phyloP scores from a whole-genome alignment of 2,797 vertebrate species.

The Fringilla coelebs region DNA sequence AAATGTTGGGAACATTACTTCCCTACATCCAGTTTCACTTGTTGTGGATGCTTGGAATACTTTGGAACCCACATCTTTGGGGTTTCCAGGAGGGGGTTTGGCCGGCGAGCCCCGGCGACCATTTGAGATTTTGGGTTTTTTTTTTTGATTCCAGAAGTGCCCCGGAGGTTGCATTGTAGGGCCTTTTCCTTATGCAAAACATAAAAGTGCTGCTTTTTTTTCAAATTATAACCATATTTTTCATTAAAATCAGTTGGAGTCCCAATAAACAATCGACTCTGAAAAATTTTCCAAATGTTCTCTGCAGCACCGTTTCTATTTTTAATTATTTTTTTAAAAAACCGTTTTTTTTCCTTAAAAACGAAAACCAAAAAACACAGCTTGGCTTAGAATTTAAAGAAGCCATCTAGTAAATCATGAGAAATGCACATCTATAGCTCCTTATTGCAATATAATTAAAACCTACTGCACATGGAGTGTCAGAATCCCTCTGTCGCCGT shows the following conservation, averaged over 20 bases:
- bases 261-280: conserved; percentile 69
- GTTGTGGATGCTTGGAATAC: conserved; percentile 71
- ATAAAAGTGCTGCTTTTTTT: conserved; percentile 66
- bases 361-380: neutral
- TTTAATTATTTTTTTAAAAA: conserved; percentile 60
- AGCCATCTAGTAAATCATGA: conserved; percentile 32
- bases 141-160: conserved; percentile 2
- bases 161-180: conserved; percentile 63
- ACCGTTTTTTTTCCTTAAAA: neutral
- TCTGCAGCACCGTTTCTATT: conserved; percentile 55
- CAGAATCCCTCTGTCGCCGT: neutral
- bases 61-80: conserved; percentile 75
- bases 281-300: conserved; percentile 55
- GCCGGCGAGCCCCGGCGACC: conserved; percentile 28
- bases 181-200: conserved; percentile 70
- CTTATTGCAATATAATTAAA: conserved; percentile 61
- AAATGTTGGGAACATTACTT: conserved; percentile 69
- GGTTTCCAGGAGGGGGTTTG: conserved; percentile 50
- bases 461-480: neutral
- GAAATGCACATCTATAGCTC: neutral
- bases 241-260: conserved; percentile 74
- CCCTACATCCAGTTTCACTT: conserved; percentile 74
- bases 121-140: neutral
- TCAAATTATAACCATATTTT: conserved; percentile 76
- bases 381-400: conserved; percentile 35